Evolutionary conservation across 2,113 vertebrate species (phyloP).

Genomic region (Amblyopsis rosae): DNA sequence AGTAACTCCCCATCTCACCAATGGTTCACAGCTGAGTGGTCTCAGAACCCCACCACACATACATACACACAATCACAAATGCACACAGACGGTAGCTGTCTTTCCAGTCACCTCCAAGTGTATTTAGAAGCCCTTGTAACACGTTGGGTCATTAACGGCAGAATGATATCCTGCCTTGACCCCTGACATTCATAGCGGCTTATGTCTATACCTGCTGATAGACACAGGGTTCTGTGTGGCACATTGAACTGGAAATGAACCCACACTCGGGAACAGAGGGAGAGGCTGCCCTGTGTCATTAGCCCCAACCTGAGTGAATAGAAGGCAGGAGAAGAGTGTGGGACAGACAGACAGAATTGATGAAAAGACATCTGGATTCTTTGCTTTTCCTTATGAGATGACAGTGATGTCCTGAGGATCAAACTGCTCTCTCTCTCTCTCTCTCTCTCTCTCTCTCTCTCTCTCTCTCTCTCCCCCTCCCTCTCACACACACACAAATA

Average conservation of each 20-base stretch:
- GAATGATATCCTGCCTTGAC: conserved; percentile 68
- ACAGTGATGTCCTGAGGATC: conserved; percentile 1
- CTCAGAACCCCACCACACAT: conserved; percentile 19
- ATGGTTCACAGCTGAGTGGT: conserved; percentile 39
- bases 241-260: conserved; percentile 52
- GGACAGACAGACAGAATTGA: neutral
- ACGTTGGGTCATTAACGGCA: conserved; percentile 56
- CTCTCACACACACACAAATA: conserved; percentile 15
- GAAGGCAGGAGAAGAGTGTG: conserved; percentile 11
- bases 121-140: conserved; percentile 48
- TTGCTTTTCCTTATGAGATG: conserved; percentile 30
- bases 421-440: neutral
- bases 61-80: conserved; percentile 6
- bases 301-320: conserved; percentile 50
- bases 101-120: conserved; percentile 57
- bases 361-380: neutral
- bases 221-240: conserved; percentile 30
- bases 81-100: conserved; percentile 22
- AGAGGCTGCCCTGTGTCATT: conserved; percentile 51
- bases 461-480: conserved; percentile 4
- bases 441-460: conserved; percentile 5
- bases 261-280: conserved; percentile 29
- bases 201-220: conserved; percentile 66
- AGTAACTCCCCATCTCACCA: neutral
- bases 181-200: conserved; percentile 59